Percentiles rank a stretch among this genome's conserved stretches.
Conservation (phyloP, 1,140 invertebrate genomes). For the Pseudomyrmex cubaensis region DNA sequence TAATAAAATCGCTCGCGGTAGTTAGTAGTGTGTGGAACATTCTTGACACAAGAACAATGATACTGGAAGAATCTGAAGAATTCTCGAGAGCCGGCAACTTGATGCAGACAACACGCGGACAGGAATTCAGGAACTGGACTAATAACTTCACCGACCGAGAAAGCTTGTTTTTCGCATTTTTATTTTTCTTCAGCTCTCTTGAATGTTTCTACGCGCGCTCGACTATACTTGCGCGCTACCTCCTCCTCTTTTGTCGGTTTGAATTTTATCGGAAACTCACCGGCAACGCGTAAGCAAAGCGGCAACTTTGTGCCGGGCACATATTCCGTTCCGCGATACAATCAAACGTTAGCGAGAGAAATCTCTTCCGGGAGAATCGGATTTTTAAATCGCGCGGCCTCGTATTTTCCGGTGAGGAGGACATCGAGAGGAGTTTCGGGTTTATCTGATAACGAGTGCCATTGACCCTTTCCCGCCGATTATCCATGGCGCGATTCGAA, state of each 20-base stretch:
- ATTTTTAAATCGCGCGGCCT: slow-evolving; percentile 45
- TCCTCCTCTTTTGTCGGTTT: background rate
- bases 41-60: slow-evolving; percentile 17
- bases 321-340: background rate
- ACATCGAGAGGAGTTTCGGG: slow-evolving; percentile 51
- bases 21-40: background rate
- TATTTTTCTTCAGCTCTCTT: background rate
- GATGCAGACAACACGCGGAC: slow-evolving; percentile 24
- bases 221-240: background rate
- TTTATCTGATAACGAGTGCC: slow-evolving; percentile 67
- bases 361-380: too few species aligned
- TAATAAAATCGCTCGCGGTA: slow-evolving; percentile 10
- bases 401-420: slow-evolving; percentile 51
- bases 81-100: slow-evolving; percentile 13
- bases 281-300: background rate
- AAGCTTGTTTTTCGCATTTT: slow-evolving; percentile 4
- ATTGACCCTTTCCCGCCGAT: slow-evolving; percentile 65
- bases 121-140: slow-evolving; percentile 28
- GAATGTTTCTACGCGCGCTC: background rate
- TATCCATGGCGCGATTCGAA: slow-evolving; percentile 67
- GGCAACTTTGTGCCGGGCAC: background rate
- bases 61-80: slow-evolving; percentile 23
- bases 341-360: slow-evolving; percentile 28
- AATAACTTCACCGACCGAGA: slow-evolving; percentile 10
- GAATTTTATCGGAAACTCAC: slow-evolving; percentile 32